Percentiles rank a stretch among this genome's conserved stretches.
phyloP scores from a whole-genome alignment of 2,797 vertebrate species.

The Botia almorhae region DNA sequence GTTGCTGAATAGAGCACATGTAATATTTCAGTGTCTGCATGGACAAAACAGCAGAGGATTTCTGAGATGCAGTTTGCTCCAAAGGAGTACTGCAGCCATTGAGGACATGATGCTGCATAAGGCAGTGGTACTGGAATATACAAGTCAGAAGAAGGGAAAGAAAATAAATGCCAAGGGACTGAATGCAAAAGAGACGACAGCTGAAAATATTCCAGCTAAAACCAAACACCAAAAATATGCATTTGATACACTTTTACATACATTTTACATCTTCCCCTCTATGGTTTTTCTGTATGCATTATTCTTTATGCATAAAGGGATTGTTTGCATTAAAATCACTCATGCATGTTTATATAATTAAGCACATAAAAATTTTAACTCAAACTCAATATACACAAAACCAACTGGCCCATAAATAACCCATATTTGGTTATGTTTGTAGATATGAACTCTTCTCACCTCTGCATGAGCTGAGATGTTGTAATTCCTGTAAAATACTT shows the following conservation, averaged over 20 bases:
- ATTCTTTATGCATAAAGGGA: too few species aligned
- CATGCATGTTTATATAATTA: too few species aligned
- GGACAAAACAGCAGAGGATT: slow-evolving; percentile 69
- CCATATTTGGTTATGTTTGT: neutral
- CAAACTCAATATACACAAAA: too few species aligned
- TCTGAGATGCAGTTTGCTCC: slow-evolving; percentile 80
- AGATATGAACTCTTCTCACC: slow-evolving; percentile 91
- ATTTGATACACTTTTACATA: neutral
- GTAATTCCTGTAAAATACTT: neutral
- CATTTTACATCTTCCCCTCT: neutral
- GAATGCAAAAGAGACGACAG: slow-evolving; percentile 82
- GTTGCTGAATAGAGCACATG: neutral
- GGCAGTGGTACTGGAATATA: slow-evolving; percentile 82
- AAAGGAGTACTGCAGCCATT: slow-evolving; percentile 51
- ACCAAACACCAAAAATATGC: slow-evolving; percentile 87
- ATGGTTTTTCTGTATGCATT: neutral
- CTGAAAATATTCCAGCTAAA: slow-evolving; percentile 87
- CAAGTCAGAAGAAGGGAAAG: slow-evolving; percentile 64
- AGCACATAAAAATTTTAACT: too few species aligned
- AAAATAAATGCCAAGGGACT: slow-evolving; percentile 81
- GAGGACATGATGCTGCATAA: slow-evolving; percentile 76
- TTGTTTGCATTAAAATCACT: too few species aligned
- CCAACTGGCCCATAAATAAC: neutral
- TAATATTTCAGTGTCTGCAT: slow-evolving; percentile 67
- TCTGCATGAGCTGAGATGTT: slow-evolving; percentile 83